phyloP scores from a whole-genome alignment of 2,888 invertebrate genomes.

The Troglohyphantes excavatus region DNA sequence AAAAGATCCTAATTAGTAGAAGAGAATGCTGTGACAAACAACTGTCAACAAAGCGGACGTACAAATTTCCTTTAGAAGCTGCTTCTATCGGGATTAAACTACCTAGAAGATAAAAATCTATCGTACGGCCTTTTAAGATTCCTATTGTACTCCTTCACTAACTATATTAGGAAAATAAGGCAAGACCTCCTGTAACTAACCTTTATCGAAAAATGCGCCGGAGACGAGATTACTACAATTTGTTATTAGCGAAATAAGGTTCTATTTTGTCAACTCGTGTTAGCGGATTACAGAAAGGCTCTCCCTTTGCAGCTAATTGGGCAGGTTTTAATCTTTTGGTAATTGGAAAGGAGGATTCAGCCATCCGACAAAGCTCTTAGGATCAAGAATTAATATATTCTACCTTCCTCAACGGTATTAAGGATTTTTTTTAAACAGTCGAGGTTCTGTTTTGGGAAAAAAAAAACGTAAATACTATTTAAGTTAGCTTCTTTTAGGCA shows the following conservation, averaged over 20 bases:
- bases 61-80: no score
- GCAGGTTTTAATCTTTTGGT: conserved; percentile 29
- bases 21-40: no score
- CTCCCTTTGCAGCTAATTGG: conserved; percentile 20
- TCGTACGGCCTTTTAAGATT: not conserved
- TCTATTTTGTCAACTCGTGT: conserved; percentile 23
- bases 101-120: no score
- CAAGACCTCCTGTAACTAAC: not conserved
- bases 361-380: not conserved
- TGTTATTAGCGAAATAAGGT: conserved; percentile 41
- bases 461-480: no score
- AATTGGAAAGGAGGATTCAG: conserved; percentile 27
- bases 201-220: not conserved
- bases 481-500: no score
- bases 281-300: conserved; percentile 43
- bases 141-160: conserved; percentile 30
- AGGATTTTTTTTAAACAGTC: no score
- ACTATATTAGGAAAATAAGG: conserved; percentile 33
- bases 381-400: not conserved
- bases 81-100: no score
- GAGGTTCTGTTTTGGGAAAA: no score
- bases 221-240: conserved; percentile 50
- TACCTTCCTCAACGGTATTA: not conserved
- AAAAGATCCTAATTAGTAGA: no score
- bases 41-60: no score